phyloP scores from a whole-genome alignment of 2,888 invertebrate genomes.

The Strigamia transsilvanica region DNA sequence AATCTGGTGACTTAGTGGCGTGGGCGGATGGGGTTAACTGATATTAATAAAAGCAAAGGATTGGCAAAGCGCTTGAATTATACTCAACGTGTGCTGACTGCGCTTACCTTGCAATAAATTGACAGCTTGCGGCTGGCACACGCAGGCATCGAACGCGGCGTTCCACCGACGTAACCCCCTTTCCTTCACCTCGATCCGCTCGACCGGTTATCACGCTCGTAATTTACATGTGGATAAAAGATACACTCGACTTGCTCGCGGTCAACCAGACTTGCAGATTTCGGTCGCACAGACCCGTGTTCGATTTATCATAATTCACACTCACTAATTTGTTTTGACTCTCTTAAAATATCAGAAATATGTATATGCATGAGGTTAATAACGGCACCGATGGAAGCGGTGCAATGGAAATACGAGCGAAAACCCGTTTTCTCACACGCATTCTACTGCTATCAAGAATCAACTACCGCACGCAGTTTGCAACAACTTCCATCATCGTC shows the following conservation, averaged over 20 bases:
- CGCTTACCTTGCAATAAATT: slow-evolving; percentile 30
- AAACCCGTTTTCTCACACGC: too few species aligned
- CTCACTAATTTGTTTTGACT: not conserved
- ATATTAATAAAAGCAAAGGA: slow-evolving; percentile 30
- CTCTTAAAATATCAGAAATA: not conserved
- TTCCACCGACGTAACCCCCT: not conserved
- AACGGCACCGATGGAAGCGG: too few species aligned
- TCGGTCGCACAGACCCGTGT: not conserved
- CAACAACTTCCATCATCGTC: too few species aligned
- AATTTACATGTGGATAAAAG: slow-evolving; percentile 45
- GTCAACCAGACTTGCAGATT: slow-evolving; percentile 37
- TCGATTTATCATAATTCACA: not conserved
- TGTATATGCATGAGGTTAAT: too few species aligned
- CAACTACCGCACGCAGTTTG: too few species aligned
- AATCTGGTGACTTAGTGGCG: slow-evolving; percentile 30
- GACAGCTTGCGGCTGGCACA: slow-evolving; percentile 25
- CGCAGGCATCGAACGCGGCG: slow-evolving; percentile 15
- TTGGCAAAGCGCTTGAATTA: slow-evolving; percentile 30
- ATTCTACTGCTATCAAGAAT: too few species aligned
- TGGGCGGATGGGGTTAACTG: slow-evolving; percentile 30
- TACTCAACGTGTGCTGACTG: slow-evolving; percentile 26
- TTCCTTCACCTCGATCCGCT: slow-evolving; percentile 15
- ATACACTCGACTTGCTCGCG: slow-evolving; percentile 46
- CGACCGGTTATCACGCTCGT: slow-evolving; percentile 34
- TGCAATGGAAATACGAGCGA: too few species aligned